phyloP scores from a whole-genome alignment of 1,140 invertebrate species.

The Cecropterus lyciades region DNA sequence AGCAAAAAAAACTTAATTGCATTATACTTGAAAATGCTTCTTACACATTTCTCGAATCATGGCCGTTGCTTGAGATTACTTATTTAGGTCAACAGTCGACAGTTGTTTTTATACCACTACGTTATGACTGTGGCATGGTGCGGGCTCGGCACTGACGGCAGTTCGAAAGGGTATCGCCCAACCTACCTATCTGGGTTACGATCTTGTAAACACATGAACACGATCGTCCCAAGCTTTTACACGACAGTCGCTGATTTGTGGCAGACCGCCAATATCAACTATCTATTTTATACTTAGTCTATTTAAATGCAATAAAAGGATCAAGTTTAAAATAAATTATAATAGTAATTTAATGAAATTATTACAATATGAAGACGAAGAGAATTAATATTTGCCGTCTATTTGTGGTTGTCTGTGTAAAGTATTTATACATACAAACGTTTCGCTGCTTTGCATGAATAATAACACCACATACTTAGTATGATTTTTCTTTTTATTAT shows the following conservation, averaged over 20 bases:
- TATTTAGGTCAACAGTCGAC: constrained; percentile 19
- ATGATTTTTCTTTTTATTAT: too few species aligned
- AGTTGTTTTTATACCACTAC: constrained; percentile 11
- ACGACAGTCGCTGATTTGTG: constrained; percentile 41
- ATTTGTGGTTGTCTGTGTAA: too few species aligned
- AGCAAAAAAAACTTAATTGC: not conserved
- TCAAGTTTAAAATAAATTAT: too few species aligned
- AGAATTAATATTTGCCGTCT: too few species aligned
- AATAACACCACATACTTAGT: too few species aligned
- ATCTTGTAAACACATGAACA: constrained; percentile 55
- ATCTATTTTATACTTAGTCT: not conserved
- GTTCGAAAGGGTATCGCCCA: constrained; percentile 37
- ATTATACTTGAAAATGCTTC: not conserved
- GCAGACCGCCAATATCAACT: constrained; percentile 4
- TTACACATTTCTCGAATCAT: constrained; percentile 21
- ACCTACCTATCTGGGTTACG: constrained; percentile 55
- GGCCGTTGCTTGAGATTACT: constrained; percentile 17
- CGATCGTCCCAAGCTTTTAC: constrained; percentile 50
- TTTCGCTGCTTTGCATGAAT: too few species aligned
- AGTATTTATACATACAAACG: too few species aligned
- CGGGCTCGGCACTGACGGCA: constrained; percentile 17
- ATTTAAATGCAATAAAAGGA: too few species aligned
- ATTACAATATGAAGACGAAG: too few species aligned
- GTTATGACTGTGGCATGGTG: constrained; percentile 24
- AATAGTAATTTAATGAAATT: too few species aligned